Percentiles rank a stretch among this genome's conserved stretches.
phyloP scores from a whole-genome alignment of 2,797 vertebrate genomes.

The Halcyon chelicuti region DNA sequence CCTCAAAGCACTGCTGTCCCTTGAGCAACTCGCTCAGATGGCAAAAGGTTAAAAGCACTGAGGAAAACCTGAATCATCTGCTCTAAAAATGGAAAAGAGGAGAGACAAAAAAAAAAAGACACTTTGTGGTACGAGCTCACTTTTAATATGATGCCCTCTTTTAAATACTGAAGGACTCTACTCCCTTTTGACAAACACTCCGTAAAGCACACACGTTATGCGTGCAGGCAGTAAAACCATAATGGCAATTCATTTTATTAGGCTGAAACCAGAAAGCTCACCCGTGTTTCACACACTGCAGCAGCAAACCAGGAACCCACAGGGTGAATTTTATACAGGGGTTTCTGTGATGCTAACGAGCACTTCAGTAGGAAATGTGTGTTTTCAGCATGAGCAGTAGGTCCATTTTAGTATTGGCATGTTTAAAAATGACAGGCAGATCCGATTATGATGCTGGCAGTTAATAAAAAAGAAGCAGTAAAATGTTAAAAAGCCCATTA shows the following conservation, averaged over 20 bases:
- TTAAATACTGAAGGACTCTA: neutral
- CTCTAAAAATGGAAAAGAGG: conserved; percentile 35
- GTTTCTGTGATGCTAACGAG: neutral
- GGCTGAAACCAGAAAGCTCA: neutral
- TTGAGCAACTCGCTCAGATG: neutral
- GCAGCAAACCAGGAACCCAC: neutral
- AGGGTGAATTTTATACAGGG: neutral
- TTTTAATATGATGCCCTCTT: neutral
- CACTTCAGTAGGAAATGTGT: neutral
- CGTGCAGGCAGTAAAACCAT: neutral
- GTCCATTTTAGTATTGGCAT: neutral
- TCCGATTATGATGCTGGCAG: neutral
- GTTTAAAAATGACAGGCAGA: neutral
- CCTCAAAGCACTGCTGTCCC: neutral
- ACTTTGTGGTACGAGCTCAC: neutral
- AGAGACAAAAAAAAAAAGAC: neutral
- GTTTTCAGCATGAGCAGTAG: no score
- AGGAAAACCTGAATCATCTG: conserved; percentile 68
- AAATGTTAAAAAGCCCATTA: neutral
- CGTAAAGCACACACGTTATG: neutral
- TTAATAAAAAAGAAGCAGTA: neutral
- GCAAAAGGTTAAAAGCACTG: conserved; percentile 41
- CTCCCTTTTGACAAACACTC: neutral
- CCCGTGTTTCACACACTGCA: neutral
- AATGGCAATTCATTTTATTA: neutral